Evolutionary conservation across 2,113 vertebrate species (phyloP).

Genomic region (Hypocryptadius cinnamomeus): DNA sequence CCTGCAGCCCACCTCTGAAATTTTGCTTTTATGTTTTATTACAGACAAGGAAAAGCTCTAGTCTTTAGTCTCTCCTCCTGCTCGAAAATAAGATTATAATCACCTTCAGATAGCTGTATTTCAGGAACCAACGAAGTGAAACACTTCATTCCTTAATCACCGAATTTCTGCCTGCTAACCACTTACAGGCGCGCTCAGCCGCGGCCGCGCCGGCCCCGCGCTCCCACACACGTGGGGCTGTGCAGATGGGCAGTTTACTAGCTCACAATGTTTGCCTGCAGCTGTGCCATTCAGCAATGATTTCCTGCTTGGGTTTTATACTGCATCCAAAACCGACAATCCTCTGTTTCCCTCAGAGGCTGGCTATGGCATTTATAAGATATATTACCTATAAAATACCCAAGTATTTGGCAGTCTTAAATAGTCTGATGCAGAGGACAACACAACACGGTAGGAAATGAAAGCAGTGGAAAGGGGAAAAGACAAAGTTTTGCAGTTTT

Average conservation of each 20-base stretch:
- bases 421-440: constrained; percentile 51
- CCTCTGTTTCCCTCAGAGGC: constrained; percentile 52
- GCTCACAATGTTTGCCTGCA: constrained; percentile 52
- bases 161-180: constrained; percentile 18
- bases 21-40: neutral
- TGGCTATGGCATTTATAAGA: constrained; percentile 61
- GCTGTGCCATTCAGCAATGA: constrained; percentile 53
- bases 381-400: constrained; percentile 62
- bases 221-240: constrained; percentile 43
- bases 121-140: constrained; percentile 33
- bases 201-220: neutral
- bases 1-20: neutral
- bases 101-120: constrained; percentile 3
- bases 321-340: constrained; percentile 59
- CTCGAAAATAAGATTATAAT: constrained; percentile 3
- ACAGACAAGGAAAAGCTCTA: neutral
- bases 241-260: constrained; percentile 61
- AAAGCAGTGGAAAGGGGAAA: constrained; percentile 30
- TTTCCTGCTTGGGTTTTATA: constrained; percentile 58
- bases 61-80: neutral
- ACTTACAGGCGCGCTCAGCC: neutral
- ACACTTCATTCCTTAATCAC: constrained; percentile 17
- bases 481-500: constrained; percentile 21
- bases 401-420: constrained; percentile 54
- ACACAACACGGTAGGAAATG: constrained; percentile 39